Evolutionary conservation across 2,888 invertebrate genomes (phyloP), one percentile per base, ranked within the genome.

Genomic region (Hydroisotoma schaefferi): DNA sequence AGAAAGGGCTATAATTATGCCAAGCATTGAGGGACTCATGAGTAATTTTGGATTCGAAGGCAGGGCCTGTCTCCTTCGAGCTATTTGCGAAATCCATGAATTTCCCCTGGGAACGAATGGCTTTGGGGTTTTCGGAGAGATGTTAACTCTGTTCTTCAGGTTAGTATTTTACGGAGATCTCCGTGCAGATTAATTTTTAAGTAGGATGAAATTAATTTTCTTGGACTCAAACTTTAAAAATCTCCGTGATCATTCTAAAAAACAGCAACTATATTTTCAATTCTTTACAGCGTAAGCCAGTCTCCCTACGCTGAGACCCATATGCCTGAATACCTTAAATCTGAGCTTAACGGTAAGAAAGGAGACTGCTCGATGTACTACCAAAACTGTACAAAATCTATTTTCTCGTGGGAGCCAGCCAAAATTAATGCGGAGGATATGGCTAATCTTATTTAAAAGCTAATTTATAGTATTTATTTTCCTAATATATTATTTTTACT

Each of bases 71-170:
- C 60, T 71, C 28, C 56, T 71, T 18, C 37, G 71, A 38, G 64
- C 67, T 5, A 65, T 71, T 56, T 71, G 71, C 33, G 71, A 71
- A 63, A 62, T 71, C 29, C 69, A 71, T 51, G 64, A 71, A 47
- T 61, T 59, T 52, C 71, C 69, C 2, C 10, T 70, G 27, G 60
- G 61, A 51, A 26, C 61, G 38, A 29, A 20, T n/a, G 68, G 70
- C 1, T 71, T 59, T 44, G 71, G 71, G 2, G 52, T 71, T 10
- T 63, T 71, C 40, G 71, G 71, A 28, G 71, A 71, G 59, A 57
- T 71, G 47, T 23, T 71, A 12, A 63, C 67, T 0, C 29, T 71
- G n/a, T 64, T 71, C 47, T 71, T 71, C 59, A 71, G 68, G 71
- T 71, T 55, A 46, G 23, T 6, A n/a, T n/a, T n/a, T n/a, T n/a